Conservation (phyloP, 2,113 vertebrate species). For the Miniopterus natalensis region DNA sequence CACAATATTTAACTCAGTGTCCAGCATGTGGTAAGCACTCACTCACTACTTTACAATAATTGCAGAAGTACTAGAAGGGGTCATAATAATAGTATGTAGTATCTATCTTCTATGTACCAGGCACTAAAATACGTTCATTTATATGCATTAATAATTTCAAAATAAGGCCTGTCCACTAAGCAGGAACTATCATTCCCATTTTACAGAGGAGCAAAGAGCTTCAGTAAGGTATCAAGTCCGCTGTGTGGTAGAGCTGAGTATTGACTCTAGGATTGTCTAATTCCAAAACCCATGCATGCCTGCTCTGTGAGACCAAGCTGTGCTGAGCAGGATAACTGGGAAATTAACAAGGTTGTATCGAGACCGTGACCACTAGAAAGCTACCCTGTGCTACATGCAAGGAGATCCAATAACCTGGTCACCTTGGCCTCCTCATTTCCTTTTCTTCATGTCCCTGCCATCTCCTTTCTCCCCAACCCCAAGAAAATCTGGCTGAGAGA, state of each 20-base stretch:
- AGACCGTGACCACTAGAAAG: neutral
- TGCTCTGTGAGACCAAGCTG: neutral
- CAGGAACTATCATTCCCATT: neutral
- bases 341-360: neutral
- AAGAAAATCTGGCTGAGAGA: neutral
- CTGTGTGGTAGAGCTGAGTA: neutral
- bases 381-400: neutral
- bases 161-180: neutral
- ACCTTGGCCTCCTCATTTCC: neutral
- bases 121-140: neutral
- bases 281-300: neutral
- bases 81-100: neutral
- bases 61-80: neutral
- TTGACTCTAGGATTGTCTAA: neutral
- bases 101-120: neutral
- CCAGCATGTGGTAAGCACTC: neutral
- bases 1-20: neutral
- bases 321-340: neutral
- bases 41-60: neutral
- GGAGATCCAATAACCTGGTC: neutral
- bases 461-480: neutral
- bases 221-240: neutral
- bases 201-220: slow-evolving; percentile 4
- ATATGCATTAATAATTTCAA: slow-evolving; percentile 26
- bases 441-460: neutral